Evolutionary conservation across 2,888 invertebrate genomes (phyloP).

Genomic region (Eumerus sabulonum): DNA sequence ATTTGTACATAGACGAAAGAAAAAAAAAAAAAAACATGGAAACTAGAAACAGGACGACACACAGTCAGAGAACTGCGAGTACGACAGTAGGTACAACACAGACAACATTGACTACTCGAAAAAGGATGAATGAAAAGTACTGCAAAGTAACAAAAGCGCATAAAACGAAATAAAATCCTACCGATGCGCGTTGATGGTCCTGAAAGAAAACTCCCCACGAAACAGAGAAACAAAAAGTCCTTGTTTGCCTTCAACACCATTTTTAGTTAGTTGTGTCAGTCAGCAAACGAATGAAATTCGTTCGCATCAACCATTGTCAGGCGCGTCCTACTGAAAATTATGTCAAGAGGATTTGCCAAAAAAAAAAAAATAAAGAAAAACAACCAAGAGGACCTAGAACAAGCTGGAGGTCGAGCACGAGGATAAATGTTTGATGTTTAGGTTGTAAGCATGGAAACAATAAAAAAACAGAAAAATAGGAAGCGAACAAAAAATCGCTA

Average conservation of each 20-base stretch:
- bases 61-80: no score
- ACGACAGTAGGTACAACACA: slow-evolving; percentile 3
- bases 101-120: not conserved
- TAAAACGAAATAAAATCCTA: slow-evolving; percentile 16
- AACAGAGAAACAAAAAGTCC: slow-evolving; percentile 8
- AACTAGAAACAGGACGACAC: slow-evolving; percentile 2
- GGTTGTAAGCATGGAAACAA: slow-evolving; percentile 44
- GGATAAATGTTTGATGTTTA: slow-evolving; percentile 50
- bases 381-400: no score
- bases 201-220: slow-evolving; percentile 6
- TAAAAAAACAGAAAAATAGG: slow-evolving; percentile 11
- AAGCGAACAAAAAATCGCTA: slow-evolving; percentile 16
- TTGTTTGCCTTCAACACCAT: slow-evolving; percentile 60
- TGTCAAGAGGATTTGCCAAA: slow-evolving; percentile 61
- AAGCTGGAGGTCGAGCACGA: not conserved
- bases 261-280: slow-evolving; percentile 57
- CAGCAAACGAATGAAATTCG: slow-evolving; percentile 37
- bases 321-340: slow-evolving; percentile 49
- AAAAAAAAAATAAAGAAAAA: not conserved
- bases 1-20: slow-evolving; percentile 46
- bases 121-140: slow-evolving; percentile 24
- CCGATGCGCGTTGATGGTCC: not conserved
- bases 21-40: no score
- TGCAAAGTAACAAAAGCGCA: slow-evolving; percentile 19
- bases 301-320: slow-evolving; percentile 56